These are phyloP conservation scores for Cephalopterus ornatus DNA, from an alignment of 2,113 vertebrate species.

Conservation along the genomic window DNA sequence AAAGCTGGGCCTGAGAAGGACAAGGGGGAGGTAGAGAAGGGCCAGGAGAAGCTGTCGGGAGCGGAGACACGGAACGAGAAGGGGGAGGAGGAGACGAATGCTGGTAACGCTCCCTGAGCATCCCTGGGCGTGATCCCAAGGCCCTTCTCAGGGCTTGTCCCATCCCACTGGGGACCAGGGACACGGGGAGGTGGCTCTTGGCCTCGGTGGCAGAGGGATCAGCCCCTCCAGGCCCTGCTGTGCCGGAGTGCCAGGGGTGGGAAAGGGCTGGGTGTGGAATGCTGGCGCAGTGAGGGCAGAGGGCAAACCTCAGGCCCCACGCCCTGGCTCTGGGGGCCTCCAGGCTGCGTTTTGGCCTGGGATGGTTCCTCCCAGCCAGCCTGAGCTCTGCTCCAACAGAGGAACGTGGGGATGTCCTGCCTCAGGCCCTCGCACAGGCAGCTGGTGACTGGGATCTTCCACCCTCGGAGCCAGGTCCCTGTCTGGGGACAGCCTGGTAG, in stretches of 20 bases:
- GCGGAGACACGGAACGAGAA: constrained; percentile 71
- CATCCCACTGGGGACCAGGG: neutral
- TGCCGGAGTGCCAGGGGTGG: neutral
- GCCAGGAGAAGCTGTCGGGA: constrained; percentile 65
- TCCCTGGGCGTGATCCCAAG: neutral
- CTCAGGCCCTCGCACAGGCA: neutral
- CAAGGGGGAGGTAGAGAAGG: constrained; percentile 71
- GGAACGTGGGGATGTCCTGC: neutral
- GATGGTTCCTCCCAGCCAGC: neutral
- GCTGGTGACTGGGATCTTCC: neutral
- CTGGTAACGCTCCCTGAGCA: neutral
- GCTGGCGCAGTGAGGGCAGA: neutral
- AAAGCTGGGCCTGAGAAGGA: constrained; percentile 52
- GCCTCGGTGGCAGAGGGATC: neutral
- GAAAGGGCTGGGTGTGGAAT: accelerated
- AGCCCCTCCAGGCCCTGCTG: neutral
- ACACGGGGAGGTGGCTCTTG: neutral
- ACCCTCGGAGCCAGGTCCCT: neutral
- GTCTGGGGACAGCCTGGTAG: neutral
- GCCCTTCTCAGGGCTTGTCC: accelerated
- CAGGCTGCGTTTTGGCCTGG: neutral
- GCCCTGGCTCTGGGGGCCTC: neutral
- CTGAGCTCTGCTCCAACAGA: neutral
- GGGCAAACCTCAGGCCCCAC: neutral
- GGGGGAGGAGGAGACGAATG: constrained; percentile 47